Conservation (phyloP, 2,888 invertebrate species). For the Spatulosminthurus flaviceps region DNA sequence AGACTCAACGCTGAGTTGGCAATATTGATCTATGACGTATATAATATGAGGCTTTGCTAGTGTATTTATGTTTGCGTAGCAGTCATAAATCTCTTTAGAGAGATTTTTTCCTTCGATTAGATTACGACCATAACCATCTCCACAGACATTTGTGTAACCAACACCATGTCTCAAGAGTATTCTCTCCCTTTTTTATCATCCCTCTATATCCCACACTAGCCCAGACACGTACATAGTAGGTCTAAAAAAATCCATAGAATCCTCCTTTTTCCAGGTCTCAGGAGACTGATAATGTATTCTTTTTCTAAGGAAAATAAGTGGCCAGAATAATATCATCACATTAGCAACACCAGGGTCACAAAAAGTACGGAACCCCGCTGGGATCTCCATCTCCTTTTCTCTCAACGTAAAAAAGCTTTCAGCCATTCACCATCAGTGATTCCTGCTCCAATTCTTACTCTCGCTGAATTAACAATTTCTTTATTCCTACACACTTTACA, state of each 20-base stretch:
- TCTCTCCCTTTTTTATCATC: background rate
- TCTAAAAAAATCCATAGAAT: no score
- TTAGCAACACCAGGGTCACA: background rate
- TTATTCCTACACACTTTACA: background rate
- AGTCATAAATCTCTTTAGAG: constrained; percentile 23
- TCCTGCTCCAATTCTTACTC: background rate
- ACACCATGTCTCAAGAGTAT: background rate
- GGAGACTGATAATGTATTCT: constrained; percentile 1
- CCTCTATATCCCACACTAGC: background rate
- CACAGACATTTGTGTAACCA: constrained; percentile 6
- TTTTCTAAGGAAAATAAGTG: background rate
- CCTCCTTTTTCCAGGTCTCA: background rate
- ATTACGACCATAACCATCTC: constrained; percentile 24
- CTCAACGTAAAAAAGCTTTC: background rate
- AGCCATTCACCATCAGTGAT: background rate
- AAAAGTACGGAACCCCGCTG: background rate
- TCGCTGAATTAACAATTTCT: background rate
- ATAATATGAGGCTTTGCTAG: background rate
- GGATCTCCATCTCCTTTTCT: background rate
- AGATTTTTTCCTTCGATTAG: constrained; percentile 12
- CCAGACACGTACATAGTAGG: no score
- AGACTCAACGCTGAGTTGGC: background rate
- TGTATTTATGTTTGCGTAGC: constrained; percentile 33
- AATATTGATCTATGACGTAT: constrained; percentile 4
- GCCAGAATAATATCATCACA: constrained; percentile 12